These are phyloP conservation scores for Meteorus cinctellus DNA, from an alignment of 2,888 invertebrate species.

Conservation along the genomic window DNA sequence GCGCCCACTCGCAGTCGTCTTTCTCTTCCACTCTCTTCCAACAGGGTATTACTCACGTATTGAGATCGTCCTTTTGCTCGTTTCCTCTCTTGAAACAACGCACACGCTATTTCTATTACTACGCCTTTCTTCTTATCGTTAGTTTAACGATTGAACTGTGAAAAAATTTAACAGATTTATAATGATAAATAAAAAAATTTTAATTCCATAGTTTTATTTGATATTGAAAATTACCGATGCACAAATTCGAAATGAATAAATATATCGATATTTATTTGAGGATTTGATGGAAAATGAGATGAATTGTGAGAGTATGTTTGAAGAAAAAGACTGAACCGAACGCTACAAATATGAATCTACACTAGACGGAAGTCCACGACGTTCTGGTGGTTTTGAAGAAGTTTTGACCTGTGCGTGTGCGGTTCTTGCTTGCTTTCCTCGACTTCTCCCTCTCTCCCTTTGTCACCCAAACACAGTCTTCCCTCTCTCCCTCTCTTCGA, in stretches of 20 bases:
- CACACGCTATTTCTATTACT: conserved; percentile 1
- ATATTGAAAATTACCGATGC: no score
- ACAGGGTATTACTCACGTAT: neutral
- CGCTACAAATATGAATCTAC: conserved; percentile 49
- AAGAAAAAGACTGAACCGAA: neutral
- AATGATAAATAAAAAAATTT: no score
- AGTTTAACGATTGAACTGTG: neutral
- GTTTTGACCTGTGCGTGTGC: neutral
- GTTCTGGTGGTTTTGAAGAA: conserved; percentile 54
- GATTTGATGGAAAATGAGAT: neutral
- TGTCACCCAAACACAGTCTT: no score
- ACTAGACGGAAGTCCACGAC: conserved; percentile 63
- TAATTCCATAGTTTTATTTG: no score
- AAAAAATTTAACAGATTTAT: neutral
- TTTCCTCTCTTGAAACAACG: neutral
- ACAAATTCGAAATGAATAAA: no score
- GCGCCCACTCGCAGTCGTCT: conserved; percentile 22
- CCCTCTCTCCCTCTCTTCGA: neutral
- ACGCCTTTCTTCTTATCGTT: neutral
- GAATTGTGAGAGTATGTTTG: neutral
- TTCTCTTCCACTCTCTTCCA: conserved; percentile 29
- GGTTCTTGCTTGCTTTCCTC: conserved; percentile 37
- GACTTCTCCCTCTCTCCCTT: neutral
- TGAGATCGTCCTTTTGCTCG: conserved; percentile 2
- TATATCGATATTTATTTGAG: no score